Percentiles rank a stretch among this genome's conserved stretches.
These are phyloP conservation scores for Aphodius granarius DNA, from an alignment of 2,888 invertebrate genomes.

Conservation along the genomic window DNA sequence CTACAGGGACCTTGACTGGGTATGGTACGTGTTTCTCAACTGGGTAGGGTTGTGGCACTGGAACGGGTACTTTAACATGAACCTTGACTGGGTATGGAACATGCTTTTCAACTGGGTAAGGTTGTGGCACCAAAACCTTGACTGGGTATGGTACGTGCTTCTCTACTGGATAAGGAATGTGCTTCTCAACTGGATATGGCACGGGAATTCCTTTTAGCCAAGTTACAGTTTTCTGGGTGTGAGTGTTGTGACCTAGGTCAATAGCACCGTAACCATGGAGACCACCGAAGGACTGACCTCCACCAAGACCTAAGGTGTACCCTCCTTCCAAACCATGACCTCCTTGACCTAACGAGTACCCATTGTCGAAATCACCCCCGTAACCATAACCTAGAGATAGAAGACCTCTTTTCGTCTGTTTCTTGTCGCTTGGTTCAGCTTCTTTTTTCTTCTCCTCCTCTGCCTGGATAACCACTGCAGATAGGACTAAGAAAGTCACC, in stretches of 20 bases:
- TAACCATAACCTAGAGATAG: slow-evolving; percentile 80
- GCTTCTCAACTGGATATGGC: slow-evolving; percentile 66
- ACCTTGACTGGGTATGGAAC: slow-evolving; percentile 74
- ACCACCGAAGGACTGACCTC: slow-evolving; percentile 26
- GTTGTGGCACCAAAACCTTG: slow-evolving; percentile 65
- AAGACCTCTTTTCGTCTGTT: slow-evolving; percentile 81
- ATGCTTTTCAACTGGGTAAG: slow-evolving; percentile 73
- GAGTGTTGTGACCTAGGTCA: slow-evolving; percentile 53
- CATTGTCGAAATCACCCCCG: slow-evolving; percentile 74
- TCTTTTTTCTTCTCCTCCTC: slow-evolving; percentile 63
- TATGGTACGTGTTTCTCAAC: slow-evolving; percentile 77
- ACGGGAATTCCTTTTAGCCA: slow-evolving; percentile 67
- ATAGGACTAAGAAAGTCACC: slow-evolving; percentile 73
- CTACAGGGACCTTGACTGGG: slow-evolving; percentile 70
- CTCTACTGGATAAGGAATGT: slow-evolving; percentile 66
- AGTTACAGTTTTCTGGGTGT: slow-evolving; percentile 67
- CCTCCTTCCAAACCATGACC: slow-evolving; percentile 60
- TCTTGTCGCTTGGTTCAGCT: slow-evolving; percentile 57
- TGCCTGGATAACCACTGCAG: slow-evolving; percentile 68
- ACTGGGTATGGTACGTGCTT: slow-evolving; percentile 66
- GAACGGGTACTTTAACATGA: slow-evolving; percentile 77
- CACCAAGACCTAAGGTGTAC: slow-evolving; percentile 48
- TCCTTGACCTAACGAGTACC: slow-evolving; percentile 65
- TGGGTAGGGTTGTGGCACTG: slow-evolving; percentile 75
- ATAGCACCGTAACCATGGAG: slow-evolving; percentile 38